phyloP scores from a whole-genome alignment of 2,888 invertebrate species.

The Lepidonotus clava region DNA sequence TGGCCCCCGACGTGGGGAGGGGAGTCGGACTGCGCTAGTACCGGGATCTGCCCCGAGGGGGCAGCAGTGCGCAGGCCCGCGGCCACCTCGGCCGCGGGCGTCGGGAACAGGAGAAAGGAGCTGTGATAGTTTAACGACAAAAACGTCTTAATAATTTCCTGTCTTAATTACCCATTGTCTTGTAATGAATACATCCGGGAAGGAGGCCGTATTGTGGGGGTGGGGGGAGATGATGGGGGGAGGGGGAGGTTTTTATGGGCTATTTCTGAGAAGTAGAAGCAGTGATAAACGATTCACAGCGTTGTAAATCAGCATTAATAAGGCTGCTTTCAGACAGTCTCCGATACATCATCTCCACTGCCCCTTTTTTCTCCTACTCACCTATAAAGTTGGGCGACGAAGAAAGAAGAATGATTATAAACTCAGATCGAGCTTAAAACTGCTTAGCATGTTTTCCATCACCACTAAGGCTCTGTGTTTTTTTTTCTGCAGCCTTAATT shows the following conservation, averaged over 20 bases:
- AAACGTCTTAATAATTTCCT: not conserved
- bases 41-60: not conserved
- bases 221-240: not conserved
- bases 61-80: not conserved
- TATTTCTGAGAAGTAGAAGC: too few relatives aligned
- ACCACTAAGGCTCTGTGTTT: not conserved
- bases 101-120: not conserved
- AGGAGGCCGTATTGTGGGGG: not conserved
- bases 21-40: too few relatives aligned
- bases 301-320: conserved; percentile 15
- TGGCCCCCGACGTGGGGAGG: too few relatives aligned
- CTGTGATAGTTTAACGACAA: not conserved
- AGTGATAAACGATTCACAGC: conserved; percentile 11
- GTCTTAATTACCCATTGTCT: not conserved
- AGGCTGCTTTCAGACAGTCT: not conserved
- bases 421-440: conserved; percentile 18
- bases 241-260: too few relatives aligned
- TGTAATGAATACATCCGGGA: not conserved
- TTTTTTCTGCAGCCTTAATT: not conserved
- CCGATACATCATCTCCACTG: not conserved
- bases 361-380: not conserved
- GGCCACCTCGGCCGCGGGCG: not conserved
- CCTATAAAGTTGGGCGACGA: not conserved
- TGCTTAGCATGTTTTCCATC: conserved; percentile 31
- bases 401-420: conserved; percentile 27